These are phyloP conservation scores for Excalfactoria chinensis DNA, from an alignment of 2,113 vertebrate genomes.

Conservation along the genomic window DNA sequence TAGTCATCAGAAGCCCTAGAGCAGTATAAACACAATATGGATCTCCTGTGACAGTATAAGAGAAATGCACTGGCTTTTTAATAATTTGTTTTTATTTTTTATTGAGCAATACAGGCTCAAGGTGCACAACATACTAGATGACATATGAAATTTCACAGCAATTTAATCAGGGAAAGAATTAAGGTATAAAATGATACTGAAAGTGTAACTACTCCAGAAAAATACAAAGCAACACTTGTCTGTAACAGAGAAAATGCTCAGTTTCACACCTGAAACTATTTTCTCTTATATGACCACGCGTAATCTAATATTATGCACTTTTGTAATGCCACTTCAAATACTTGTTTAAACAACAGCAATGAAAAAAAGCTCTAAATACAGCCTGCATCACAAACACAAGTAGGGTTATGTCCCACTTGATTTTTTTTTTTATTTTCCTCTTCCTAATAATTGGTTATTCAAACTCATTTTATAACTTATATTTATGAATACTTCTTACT, in stretches of 20 bases:
- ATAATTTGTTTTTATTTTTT: not conserved
- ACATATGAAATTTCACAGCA: not conserved
- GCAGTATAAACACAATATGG: slow-evolving; percentile 45
- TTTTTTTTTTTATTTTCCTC: not conserved
- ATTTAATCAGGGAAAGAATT: not conserved
- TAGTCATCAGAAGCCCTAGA: slow-evolving; percentile 60
- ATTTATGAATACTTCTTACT: not conserved
- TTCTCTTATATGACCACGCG: not conserved
- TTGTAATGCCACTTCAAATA: not conserved
- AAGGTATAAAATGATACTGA: not conserved
- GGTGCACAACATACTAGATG: not conserved
- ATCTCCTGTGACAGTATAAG: slow-evolving; percentile 59
- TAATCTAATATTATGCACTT: not conserved
- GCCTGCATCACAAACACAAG: not conserved
- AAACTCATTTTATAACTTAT: not conserved
- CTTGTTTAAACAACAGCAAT: not conserved
- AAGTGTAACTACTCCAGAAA: not conserved
- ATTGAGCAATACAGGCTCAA: not conserved
- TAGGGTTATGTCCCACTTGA: not conserved
- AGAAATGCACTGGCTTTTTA: not conserved
- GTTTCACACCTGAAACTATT: not conserved
- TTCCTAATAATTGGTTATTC: not conserved
- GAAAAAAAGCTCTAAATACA: not conserved
- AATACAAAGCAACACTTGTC: not conserved
- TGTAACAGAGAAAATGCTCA: not conserved